Base-by-base conservation (phyloP, 1,140 invertebrate species). In the Achroia grisella region DNA sequence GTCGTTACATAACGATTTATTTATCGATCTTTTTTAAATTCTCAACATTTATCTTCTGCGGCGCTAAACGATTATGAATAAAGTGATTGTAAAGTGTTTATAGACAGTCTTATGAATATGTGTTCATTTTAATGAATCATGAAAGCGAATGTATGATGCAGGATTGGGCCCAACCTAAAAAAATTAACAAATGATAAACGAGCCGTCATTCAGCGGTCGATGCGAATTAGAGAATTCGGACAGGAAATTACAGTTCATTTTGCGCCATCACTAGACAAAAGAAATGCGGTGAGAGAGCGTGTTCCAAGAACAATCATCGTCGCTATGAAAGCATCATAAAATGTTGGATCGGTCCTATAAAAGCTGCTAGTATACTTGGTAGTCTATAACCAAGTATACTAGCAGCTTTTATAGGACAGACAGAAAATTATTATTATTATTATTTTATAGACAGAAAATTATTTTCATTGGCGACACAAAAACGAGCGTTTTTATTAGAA, bases 181-280 rank as follows among this genome's bases (percentile, higher is more conserved):
- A 48, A 36, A 62, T 39, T 65, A 63, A 60, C 57, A 39, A 48
- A 57, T 63, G 48, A 71, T 61, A 64, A 73, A 68, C 67, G 63
- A 66, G 41, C 55, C 52, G 56, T 65, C 58, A 52, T 48, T 53
- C 54, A 46, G 15, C 48, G 42, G 50, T 56, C 59, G 48, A 39
- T 37, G 42, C 44, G 37, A 57, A 48, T 44, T 53, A 59, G 48
- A 62, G 50, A 69, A 66, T 66, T 64, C 58, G 62, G 54, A 56
- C 68, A 70, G 70, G 66, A 77, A 77, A 71, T 77, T 61, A 68
- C 61, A 62, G 60, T 59, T 56, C 62, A 68, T 58, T 71, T 69
- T 58, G 61, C 62, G 44, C 52, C 48, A 59, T 59, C 51, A 47
- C 48, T 50, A 49, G 70, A 71, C 71, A 74, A 75, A 70, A 69